A percentile compares a stretch with the other conserved stretches of the same genome.
Evolutionary conservation across 1,140 invertebrate genomes (phyloP).

Genomic region (Chymomyza costata): DNA sequence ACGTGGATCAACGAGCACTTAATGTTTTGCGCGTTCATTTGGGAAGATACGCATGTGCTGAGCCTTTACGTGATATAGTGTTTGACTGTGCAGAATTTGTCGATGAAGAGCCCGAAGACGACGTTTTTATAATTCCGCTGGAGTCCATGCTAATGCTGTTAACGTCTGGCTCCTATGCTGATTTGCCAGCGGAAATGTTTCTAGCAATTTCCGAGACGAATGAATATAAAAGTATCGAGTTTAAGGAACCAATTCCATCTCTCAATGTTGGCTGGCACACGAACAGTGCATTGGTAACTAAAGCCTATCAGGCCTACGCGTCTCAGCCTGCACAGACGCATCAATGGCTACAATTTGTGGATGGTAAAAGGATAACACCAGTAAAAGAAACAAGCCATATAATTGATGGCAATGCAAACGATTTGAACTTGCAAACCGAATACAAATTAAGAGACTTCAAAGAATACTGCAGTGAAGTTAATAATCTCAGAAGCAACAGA

Average conservation of each 20-base stretch:
- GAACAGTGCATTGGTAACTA: slow-evolving; percentile 26
- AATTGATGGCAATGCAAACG: too few species aligned
- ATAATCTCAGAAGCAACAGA: too few species aligned
- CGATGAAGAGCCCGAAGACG: background rate
- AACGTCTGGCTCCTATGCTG: slow-evolving; percentile 37
- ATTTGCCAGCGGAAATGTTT: slow-evolving; percentile 52
- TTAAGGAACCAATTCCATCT: slow-evolving; percentile 44
- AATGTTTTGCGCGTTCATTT: slow-evolving; percentile 30
- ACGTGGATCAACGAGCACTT: slow-evolving; percentile 1
- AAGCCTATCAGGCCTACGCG: slow-evolving; percentile 31
- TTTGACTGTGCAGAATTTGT: slow-evolving; percentile 8
- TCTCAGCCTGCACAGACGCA: slow-evolving; percentile 18
- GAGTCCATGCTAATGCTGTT: slow-evolving; percentile 56
- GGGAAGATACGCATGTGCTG: slow-evolving; percentile 27
- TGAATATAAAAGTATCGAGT: slow-evolving; percentile 37
- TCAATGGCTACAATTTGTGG: slow-evolving; percentile 33
- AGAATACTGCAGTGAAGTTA: too few species aligned
- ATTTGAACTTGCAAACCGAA: too few species aligned
- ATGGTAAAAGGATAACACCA: background rate
- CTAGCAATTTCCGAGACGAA: slow-evolving; percentile 22
- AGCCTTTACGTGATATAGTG: background rate
- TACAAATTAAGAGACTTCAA: too few species aligned
- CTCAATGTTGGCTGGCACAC: slow-evolving; percentile 58
- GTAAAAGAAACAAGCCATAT: too few species aligned
- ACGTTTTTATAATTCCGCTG: slow-evolving; percentile 44